Evolutionary conservation across 2,797 vertebrate genomes (phyloP), one percentile per base, ranked within the genome.

Genomic region (Glyptemys insculpta): DNA sequence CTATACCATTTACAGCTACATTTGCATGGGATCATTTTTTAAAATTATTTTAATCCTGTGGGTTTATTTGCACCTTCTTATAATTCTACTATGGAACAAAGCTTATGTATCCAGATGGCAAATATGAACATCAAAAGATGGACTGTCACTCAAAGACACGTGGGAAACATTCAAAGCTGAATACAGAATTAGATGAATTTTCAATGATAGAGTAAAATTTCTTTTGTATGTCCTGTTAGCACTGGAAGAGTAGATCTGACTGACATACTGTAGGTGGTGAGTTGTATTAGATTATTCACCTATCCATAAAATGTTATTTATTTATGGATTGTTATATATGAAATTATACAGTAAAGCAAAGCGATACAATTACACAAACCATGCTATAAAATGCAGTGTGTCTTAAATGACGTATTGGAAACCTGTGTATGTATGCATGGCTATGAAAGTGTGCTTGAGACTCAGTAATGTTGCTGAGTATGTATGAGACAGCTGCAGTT

Each of bases 91-190:
- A 59, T 79, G 90, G 95, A 95, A 91, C 95, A 91, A 93, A 97
- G 93, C 91, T 96, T 93, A 96, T 88, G 83, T 91, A 82, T 95
- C 96, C 97, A 97, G 97, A 96, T 97, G 96, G 97, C 91, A 97
- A 95, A 95, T 84, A 96, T 83, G 96, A 97, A 96, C 94, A 96
- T 87, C 88, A 86, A 89, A 94, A 95, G 93, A 92, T 78, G 92
- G 91, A 90, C 91, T 97, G 95, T 88, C 94, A 93, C 87, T 95
- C 95, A 95, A 92, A 95, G 68, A 87, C 95, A 97, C 41, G 4
- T 95, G 93, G 94, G 96, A 94, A 96, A 87, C 88, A 89, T 93
- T 82, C 62, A 88, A 95, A 93, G 57, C 90, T 94, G 93, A 92
- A 95, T 83, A 85, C 34, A 74, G 12, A 54, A 80, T 81, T 81